Evolutionary conservation across 2,888 invertebrate genomes (phyloP), one percentile per base, ranked within the genome.

Genomic region (Standfussiana lucernea): DNA sequence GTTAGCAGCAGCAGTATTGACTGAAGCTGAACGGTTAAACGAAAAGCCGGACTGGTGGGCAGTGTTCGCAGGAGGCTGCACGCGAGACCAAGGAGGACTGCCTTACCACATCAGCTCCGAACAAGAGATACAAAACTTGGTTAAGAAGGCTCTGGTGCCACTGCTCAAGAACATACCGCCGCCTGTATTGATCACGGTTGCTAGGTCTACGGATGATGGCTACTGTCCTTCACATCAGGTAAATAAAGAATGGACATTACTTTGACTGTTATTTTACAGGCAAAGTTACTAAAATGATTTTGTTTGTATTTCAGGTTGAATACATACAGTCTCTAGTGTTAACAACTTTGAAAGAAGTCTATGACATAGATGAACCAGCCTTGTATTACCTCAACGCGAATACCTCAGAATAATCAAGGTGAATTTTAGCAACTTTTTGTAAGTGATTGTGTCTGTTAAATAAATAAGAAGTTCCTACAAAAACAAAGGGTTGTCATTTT

Each of bases 21-120:
- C 80, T 50, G 97, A 90, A 92, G 97, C 95, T 37, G 92, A 97
- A 77, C 98, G 98, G 89, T 92, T 97, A 6, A 97, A 97, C 24
- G 96, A 97, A 35, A 97, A 97, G 66, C 97, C 98, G 59, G 98
- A 99, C 91, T 99, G 98, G 98, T 97, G 97, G 91, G 95, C 98
- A 78, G 97, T 99, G 15, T 98, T 98, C 91, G 98, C 99, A 88
- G 98, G 98, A 53, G 99, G 99, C 7, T 99, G 98, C 92, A 99
- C 99, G 0, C 98, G 98, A 81, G 99, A 99, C 92, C 98, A 98
- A 89, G 98, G 98, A 11, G 98, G 98, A 37, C 94, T 99, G 73
- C 99, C 99, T 0, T 98, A 98, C 93, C 99, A 99, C 92, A 97
- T 98, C 37, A 98, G 98, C 83, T 97, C 97, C 1, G 95, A 97